phyloP scores from a whole-genome alignment of 1,140 invertebrate species.

The Diabrotica undecimpunctata region DNA sequence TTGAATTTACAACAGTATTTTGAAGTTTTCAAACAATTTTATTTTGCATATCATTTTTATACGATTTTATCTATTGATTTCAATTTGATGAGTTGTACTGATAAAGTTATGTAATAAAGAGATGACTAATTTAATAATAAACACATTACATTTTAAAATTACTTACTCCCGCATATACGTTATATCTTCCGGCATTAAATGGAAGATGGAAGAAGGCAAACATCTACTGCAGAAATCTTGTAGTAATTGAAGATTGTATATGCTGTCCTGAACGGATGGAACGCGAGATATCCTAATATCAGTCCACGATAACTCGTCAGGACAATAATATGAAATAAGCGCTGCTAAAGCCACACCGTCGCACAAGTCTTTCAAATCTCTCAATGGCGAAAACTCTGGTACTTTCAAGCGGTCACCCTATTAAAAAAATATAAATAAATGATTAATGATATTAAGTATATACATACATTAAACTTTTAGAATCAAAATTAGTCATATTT shows the following conservation, averaged over 20 bases:
- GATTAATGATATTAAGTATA: not conserved
- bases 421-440: not conserved
- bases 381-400: conserved; percentile 50
- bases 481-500: too few species aligned
- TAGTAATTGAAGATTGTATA: conserved; percentile 90
- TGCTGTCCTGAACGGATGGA: conserved; percentile 76
- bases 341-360: conserved; percentile 89
- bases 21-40: too few species aligned
- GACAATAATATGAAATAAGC: conserved; percentile 91
- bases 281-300: conserved; percentile 44
- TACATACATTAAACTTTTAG: too few species aligned
- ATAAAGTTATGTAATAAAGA: too few species aligned
- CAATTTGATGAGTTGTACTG: too few species aligned
- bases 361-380: conserved; percentile 74
- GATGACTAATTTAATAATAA: too few species aligned
- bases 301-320: conserved; percentile 75
- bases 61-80: too few species aligned
- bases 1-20: too few species aligned
- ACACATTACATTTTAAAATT: not conserved
- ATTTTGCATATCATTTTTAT: too few species aligned
- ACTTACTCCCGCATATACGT: conserved; percentile 88
- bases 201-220: conserved; percentile 87
- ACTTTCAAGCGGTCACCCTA: conserved; percentile 48
- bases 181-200: conserved; percentile 93
- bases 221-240: conserved; percentile 80